phyloP scores from a whole-genome alignment of 2,113 vertebrate species.

The Cottus gobio region DNA sequence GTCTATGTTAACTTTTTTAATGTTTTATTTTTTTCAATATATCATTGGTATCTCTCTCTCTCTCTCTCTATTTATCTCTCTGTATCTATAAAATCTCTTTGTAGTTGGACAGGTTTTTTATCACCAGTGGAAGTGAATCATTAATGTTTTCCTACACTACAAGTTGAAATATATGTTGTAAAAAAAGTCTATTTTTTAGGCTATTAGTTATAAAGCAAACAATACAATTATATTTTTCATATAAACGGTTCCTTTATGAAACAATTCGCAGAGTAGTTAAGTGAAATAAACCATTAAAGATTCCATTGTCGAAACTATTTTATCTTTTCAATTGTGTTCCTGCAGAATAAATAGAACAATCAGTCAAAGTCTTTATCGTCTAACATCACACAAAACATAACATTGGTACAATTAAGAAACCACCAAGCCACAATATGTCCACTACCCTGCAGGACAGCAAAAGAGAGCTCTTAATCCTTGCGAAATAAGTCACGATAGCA shows the following conservation, averaged over 20 bases:
- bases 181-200: neutral
- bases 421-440: neutral
- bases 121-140: neutral
- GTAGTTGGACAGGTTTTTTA: neutral
- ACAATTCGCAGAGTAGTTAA: neutral
- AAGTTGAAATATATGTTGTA: neutral
- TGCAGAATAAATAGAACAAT: conserved; percentile 2
- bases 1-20: neutral
- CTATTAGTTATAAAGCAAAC: too few relatives aligned
- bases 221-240: too few relatives aligned
- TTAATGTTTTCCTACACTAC: neutral
- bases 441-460: neutral
- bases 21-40: neutral
- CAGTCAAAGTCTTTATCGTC: conserved; percentile 12
- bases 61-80: neutral
- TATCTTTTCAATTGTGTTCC: neutral
- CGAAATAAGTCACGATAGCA: neutral
- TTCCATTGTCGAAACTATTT: neutral
- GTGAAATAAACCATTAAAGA: neutral
- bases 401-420: neutral
- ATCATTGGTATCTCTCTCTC: neutral
- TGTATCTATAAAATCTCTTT: neutral
- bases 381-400: neutral
- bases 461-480: neutral
- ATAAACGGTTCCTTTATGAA: neutral